Percentiles rank a stretch among this genome's conserved stretches.
Evolutionary conservation across 2,113 vertebrate species (phyloP).

Genomic region (human (Homo sapiens)): GRCh38 chr3:47922501-47923000

Average conservation of each 20-base stretch:
- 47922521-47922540: background rate
- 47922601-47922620: background rate
- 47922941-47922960: too few species aligned
- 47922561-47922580: background rate
- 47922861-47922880: too few species aligned
- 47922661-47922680: background rate
- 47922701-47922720: background rate
- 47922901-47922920: too few species aligned
- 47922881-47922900: too few species aligned
- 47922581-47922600: background rate
- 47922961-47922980: too few species aligned
- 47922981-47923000: too few species aligned
- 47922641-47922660: background rate
- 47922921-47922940: too few species aligned
- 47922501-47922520: slow-evolving; percentile 30
- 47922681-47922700: background rate
- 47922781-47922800: too few species aligned
- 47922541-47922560: background rate
- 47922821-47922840: too few species aligned
- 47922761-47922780: too few species aligned
- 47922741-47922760: background rate
- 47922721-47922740: background rate
- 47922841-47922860: too few species aligned
- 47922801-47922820: too few species aligned
- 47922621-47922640: background rate